Evolutionary conservation across 2,888 invertebrate species (phyloP), one percentile per base, ranked within the genome.

Genomic region (Drosophila paramelanica): DNA sequence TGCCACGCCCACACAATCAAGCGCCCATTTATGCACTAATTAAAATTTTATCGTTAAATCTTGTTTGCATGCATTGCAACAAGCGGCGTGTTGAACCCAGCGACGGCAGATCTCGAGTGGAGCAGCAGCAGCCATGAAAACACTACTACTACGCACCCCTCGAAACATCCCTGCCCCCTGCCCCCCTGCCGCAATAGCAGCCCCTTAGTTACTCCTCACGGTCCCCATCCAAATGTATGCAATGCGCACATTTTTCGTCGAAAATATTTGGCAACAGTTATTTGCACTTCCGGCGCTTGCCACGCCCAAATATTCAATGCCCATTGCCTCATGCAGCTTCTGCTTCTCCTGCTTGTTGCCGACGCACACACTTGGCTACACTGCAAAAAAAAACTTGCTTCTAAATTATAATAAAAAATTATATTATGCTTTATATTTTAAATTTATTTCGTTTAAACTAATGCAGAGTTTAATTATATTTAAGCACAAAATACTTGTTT

Each of bases 21-120:
- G 74, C 89, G 72, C 81, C 85, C 87, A 87, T 86, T 86, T 86
- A 84, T 86, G 89, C 85, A 87, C 85, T 86, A 86, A 86, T 86
- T 86, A 86, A 86, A 86, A 86, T 86, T 86, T 86, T 86, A 86
- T 86, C 86, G 88, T 87, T 88, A 86, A 86, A 88, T 86, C 89
- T 86, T 86, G 89, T 88, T 88, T 88, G 89, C 87, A 81, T 86
- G 79, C 83, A 82, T 86, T 76, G 81, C 72, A 83, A 80, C 79
- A 86, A 75, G 77, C 79, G 68, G 71, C 69, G 61, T 74, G 74
- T 55, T 77, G 76, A 69, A 46, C 49, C 45, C 77, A 57, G 38
- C 64, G 47, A 59, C 67, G 42, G 23, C 43, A 31, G 39, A 46
- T 53, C 58, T 62, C 55, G 47, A 55, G 60, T 49, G 64, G 51